Evolutionary conservation across 2,888 invertebrate species (phyloP).

Genomic region (Zaprionus bogoriensis): DNA sequence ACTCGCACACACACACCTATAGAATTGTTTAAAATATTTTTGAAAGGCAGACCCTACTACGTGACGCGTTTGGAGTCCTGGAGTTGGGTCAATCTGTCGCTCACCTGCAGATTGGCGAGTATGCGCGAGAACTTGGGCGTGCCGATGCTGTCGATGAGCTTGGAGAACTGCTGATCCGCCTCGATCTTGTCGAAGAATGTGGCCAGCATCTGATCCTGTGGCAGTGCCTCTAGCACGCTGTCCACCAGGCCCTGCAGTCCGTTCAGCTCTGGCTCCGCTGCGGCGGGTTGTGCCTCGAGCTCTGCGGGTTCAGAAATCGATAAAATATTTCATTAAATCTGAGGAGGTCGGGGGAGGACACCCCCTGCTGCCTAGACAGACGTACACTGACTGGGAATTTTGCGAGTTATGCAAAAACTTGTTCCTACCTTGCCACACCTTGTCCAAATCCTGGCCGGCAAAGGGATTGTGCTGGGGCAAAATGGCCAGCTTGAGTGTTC

Average conservation of each 20-base stretch:
- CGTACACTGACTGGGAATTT: conserved; percentile 21
- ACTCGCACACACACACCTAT: conserved; percentile 5
- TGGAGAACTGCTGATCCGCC: conserved; percentile 79
- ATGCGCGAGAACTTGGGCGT: conserved; percentile 78
- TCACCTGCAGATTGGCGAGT: conserved; percentile 80
- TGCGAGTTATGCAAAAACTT: conserved; percentile 37
- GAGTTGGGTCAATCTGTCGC: conserved; percentile 24
- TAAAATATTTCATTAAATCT: conserved; percentile 50
- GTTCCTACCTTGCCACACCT: neutral
- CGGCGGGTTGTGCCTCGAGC: conserved; percentile 19
- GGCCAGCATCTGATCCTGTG: conserved; percentile 82
- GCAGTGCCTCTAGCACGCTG: conserved; percentile 79
- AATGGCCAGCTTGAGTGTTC: conserved; percentile 62
- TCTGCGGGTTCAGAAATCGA: conserved; percentile 35
- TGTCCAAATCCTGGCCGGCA: neutral
- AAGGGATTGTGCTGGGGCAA: neutral
- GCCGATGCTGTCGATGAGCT: conserved; percentile 79
- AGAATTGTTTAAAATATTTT: conserved; percentile 37
- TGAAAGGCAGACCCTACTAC: conserved; percentile 19
- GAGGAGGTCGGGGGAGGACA: neutral
- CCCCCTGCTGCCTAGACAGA: neutral
- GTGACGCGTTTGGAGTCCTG: conserved; percentile 31
- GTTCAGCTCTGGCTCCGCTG: too few species aligned
- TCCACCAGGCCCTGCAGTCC: conserved; percentile 82
- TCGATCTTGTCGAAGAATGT: conserved; percentile 82